Conservation (phyloP, 1,140 invertebrate genomes). For the Drosophila orosa region DNA sequence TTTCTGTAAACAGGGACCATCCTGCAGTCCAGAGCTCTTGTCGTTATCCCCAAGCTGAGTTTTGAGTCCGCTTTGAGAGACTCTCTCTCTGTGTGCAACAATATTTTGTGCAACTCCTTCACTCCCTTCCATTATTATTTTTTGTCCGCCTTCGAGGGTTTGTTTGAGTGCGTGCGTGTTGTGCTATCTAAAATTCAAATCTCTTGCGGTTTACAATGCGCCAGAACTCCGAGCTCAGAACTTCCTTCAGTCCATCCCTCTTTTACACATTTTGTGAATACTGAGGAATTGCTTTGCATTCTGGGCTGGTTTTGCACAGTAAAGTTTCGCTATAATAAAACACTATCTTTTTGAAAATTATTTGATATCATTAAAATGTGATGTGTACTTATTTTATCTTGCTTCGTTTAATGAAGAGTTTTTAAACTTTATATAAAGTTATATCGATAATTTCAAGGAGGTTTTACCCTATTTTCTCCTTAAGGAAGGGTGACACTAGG, state of each 20-base stretch:
- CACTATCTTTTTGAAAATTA: fast-evolving
- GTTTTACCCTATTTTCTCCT: background rate
- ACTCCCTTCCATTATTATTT: constrained; percentile 47
- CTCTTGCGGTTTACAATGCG: constrained; percentile 70
- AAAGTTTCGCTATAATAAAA: background rate
- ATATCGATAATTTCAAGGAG: background rate
- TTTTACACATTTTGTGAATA: background rate
- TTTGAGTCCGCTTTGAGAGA: constrained; percentile 17
- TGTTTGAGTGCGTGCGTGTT: constrained; percentile 44
- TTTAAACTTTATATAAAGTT: background rate
- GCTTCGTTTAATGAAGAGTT: background rate
- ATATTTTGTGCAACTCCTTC: constrained; percentile 22
- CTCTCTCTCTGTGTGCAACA: constrained; percentile 28
- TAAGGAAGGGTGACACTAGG: background rate
- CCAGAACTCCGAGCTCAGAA: constrained; percentile 29
- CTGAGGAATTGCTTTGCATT: constrained; percentile 7
- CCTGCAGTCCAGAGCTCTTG: constrained; percentile 19
- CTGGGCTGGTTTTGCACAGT: constrained; percentile 15
- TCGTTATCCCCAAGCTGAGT: constrained; percentile 22
- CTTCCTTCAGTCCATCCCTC: constrained; percentile 4
- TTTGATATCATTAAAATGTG: background rate
- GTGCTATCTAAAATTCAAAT: constrained; percentile 76
- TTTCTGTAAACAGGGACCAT: background rate
- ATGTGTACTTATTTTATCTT: background rate
- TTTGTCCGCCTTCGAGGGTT: constrained; percentile 16